These are phyloP conservation scores for Helogale parvula DNA, from an alignment of 2,113 vertebrate genomes.

Conservation along the genomic window DNA sequence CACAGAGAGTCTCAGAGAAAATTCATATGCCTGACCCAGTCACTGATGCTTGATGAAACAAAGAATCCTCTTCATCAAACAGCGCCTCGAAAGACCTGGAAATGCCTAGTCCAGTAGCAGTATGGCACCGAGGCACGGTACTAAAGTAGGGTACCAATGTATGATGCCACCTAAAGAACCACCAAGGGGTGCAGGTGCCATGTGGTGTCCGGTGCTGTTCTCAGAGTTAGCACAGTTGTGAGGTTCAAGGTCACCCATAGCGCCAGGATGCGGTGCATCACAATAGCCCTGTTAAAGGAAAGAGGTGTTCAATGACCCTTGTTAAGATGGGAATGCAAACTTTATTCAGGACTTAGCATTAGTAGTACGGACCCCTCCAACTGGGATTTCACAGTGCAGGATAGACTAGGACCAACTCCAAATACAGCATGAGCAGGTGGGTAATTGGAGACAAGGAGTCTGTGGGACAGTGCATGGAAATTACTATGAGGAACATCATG, in stretches of 20 bases:
- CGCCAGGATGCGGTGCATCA: neutral
- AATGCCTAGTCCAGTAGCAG: no score
- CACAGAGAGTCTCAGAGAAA: no score
- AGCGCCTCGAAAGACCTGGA: no score
- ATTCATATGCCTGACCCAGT: no score
- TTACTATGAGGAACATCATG: neutral
- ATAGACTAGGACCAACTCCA: neutral
- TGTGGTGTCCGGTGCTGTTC: rapidly evolving
- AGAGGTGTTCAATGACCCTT: neutral
- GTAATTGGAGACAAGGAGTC: neutral
- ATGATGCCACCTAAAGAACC: neutral
- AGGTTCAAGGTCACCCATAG: neutral
- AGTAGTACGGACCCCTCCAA: neutral
- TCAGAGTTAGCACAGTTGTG: rapidly evolving
- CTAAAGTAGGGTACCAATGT: no score
- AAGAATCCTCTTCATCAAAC: no score
- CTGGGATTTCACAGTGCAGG: no score
- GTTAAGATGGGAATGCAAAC: neutral
- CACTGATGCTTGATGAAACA: no score
- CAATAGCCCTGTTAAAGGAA: neutral
- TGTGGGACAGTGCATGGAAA: neutral
- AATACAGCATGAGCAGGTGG: neutral
- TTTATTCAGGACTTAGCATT: neutral
- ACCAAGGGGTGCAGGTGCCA: neutral
- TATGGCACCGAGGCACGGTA: neutral